Evolutionary conservation across 2,113 vertebrate species (phyloP).

Genomic region (Delphinapterus leucas): DNA sequence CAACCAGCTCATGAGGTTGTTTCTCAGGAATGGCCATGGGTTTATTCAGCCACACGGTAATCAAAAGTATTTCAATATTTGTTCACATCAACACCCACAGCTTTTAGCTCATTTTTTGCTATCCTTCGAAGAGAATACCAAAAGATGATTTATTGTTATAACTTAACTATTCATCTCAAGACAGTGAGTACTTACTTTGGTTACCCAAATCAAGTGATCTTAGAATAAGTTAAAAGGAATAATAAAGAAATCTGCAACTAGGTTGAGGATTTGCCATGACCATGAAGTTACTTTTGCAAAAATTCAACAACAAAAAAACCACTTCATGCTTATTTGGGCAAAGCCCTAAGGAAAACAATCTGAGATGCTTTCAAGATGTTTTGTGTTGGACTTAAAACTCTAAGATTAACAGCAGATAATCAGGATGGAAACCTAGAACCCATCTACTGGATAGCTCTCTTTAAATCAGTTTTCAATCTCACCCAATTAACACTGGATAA

Average conservation of each 20-base stretch:
- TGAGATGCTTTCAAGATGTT: not conserved
- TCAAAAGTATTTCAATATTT: not conserved
- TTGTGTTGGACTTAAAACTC: not conserved
- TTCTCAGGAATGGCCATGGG: not conserved
- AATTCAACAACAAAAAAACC: not conserved
- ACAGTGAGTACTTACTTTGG: not conserved
- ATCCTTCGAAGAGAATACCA: not conserved
- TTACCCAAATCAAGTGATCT: not conserved
- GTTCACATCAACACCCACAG: not conserved
- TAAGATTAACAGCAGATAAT: not conserved
- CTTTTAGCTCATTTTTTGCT: constrained; percentile 5
- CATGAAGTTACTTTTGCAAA: not conserved
- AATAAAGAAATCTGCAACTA: not conserved
- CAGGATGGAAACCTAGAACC: not conserved
- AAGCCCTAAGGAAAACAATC: not conserved
- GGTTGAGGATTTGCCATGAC: not conserved
- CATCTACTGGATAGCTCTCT: not conserved
- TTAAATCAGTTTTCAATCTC: not conserved
- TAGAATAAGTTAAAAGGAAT: not conserved
- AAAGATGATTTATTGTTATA: not conserved
- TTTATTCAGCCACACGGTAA: not conserved
- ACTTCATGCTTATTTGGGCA: not conserved
- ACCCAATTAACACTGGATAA: not conserved
- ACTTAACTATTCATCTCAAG: not conserved
- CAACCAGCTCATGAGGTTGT: not conserved